Evolutionary conservation across 92 coral and sea anemone genomes (phyloP).

Genomic region (Muricea muricata): DNA sequence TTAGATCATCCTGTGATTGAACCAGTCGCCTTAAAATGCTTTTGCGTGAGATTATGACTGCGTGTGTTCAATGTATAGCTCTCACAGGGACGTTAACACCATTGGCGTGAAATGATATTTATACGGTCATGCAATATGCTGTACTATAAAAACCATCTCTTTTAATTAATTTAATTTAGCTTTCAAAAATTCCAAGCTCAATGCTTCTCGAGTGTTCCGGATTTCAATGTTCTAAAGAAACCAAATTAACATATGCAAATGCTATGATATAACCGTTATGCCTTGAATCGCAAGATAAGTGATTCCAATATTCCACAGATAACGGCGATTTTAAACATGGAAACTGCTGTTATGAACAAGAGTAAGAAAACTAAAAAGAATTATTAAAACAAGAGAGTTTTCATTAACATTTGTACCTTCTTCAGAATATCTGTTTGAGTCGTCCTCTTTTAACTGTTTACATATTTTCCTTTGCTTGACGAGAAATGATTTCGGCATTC

Average conservation of each 20-base stretch:
- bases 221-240: slow-evolving; percentile 6
- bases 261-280: slow-evolving; percentile 42
- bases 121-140: background rate
- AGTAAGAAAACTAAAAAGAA: background rate
- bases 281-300: background rate
- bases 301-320: slow-evolving; percentile 24
- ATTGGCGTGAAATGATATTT: slow-evolving; percentile 1
- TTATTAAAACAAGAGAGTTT: background rate
- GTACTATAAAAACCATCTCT: background rate
- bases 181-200: background rate
- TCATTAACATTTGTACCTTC: slow-evolving; percentile 21
- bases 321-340: slow-evolving; percentile 21
- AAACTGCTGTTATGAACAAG: background rate
- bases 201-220: background rate
- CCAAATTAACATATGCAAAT: slow-evolving; percentile 49
- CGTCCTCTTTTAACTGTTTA: slow-evolving; percentile 48
- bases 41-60: background rate
- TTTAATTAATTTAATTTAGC: background rate
- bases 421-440: background rate
- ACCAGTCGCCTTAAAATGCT: background rate
- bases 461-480: slow-evolving; percentile 75
- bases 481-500: slow-evolving; percentile 85
- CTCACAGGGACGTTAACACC: background rate
- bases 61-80: background rate
- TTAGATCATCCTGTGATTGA: background rate